Conservation (phyloP, 2,888 invertebrate genomes). For the Agrochola macilenta region DNA sequence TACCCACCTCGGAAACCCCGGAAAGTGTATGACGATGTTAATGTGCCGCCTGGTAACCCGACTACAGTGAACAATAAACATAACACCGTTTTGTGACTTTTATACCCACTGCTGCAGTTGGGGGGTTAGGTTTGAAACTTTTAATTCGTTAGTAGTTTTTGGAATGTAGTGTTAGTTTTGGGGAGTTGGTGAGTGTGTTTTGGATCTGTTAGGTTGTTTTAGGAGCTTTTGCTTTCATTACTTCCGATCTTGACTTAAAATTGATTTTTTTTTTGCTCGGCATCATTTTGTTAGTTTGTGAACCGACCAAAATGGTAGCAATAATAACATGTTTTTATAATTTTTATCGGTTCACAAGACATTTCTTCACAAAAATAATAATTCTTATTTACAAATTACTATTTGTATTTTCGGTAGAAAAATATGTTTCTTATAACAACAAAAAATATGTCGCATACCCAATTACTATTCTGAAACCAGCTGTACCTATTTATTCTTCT, state of each 20-base stretch:
- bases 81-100: conserved; percentile 58
- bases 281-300: background rate
- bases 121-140: conserved; percentile 43
- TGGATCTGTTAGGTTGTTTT: background rate
- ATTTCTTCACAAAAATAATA: background rate
- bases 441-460: conserved; percentile 22
- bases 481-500: conserved; percentile 9
- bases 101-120: conserved; percentile 40
- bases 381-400: background rate
- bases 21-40: conserved; percentile 65
- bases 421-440: conserved; percentile 6
- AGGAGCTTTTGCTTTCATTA: background rate
- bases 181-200: conserved; percentile 10
- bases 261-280: background rate
- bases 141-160: conserved; percentile 23
- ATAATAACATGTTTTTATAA: background rate
- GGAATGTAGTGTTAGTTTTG: conserved; percentile 15
- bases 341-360: background rate
- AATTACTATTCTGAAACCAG: conserved; percentile 32
- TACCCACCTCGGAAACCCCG: conserved; percentile 55
- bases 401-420: conserved; percentile 19
- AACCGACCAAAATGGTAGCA: background rate
- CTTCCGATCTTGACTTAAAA: background rate
- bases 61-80: conserved; percentile 60
- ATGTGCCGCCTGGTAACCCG: conserved; percentile 54